Base-by-base conservation (phyloP, 2,797 vertebrate species). In the Channallabes apus region DNA sequence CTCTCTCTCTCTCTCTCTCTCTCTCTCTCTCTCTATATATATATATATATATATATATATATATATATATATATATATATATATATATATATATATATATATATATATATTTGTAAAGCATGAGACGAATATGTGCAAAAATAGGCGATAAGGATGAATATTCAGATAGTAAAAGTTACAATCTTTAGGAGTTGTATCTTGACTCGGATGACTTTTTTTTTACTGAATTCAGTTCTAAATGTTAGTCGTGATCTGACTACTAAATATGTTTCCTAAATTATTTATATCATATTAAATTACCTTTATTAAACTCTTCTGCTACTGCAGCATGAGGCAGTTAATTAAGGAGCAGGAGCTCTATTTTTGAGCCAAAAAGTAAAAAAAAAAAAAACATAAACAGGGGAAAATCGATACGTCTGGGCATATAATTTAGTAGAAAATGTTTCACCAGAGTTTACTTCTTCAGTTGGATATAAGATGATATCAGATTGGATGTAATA, bases 261-360 rank as follows among this genome's bases (percentile, higher is more conserved):
- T 59, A 77, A 35, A 77, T 22, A 76, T 76, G 27, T 32, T 56
- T 54, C 3, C 27, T 29, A n/a, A n/a, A 56, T 75, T 0, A 75
- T 75, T 51, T 54, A 75, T 56, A 75, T 54, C 46, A 29, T 75
- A 54, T 54, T 75, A 54, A 29, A 75, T 54, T 18, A 75, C 56
- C 46, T 18, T 56, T 29, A 27, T 75, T 17, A 29, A 20, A 56
- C 17, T 75, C 7, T 27, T 29, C n/a, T 29, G 7, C 15, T 75
- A 75, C n/a, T 73, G 41, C 41, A 15, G 24, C 24, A 73, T 27
- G 18, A 6, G 17, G n/a, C 22, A 72, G 24, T 46, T 46, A 15
- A n/a, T 46, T 46, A n/a, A 75, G 46, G 24, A 51, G 12, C 12
- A 51, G 24, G 22, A 46, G 11, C 46, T 51, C 46, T 3, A 51